Conservation (phyloP, 1,140 invertebrate species). For the Aphis gossypii region DNA sequence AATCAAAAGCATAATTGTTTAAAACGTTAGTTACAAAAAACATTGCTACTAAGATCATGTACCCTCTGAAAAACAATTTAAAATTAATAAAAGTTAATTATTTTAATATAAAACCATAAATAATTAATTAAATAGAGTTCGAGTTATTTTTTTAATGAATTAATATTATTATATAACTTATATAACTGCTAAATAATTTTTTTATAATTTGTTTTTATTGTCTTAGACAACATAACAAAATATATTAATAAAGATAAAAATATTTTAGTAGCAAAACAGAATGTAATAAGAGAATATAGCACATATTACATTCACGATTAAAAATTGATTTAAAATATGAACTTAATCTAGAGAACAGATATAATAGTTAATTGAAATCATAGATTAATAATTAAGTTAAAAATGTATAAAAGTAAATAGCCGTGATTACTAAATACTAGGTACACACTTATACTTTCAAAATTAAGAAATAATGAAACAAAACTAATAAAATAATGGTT, state of each 20-base stretch:
- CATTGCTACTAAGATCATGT: constrained; percentile 83
- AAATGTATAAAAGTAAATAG: too few species aligned
- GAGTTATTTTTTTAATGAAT: neutral
- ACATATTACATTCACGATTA: too few species aligned
- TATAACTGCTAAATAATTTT: neutral
- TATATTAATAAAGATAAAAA: neutral
- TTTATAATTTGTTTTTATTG: neutral
- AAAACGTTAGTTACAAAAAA: constrained; percentile 93
- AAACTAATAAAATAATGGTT: too few species aligned
- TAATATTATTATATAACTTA: neutral
- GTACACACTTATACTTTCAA: too few species aligned
- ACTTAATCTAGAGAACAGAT: too few species aligned
- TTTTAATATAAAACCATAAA: neutral
- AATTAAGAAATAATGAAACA: too few species aligned
- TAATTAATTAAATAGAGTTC: neutral
- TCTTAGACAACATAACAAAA: neutral
- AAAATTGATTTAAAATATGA: too few species aligned
- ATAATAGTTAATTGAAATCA: too few species aligned
- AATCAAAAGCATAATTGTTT: constrained; percentile 96
- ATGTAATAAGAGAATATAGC: neutral
- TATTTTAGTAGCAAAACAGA: neutral
- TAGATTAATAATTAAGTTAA: too few species aligned
- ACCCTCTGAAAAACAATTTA: constrained; percentile 71
- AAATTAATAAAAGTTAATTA: neutral
- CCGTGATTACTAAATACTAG: too few species aligned